A percentile compares a stretch with the other conserved stretches of the same genome.
Evolutionary conservation across 1,140 invertebrate genomes (phyloP).

Genomic region (Dysdera silvatica): DNA sequence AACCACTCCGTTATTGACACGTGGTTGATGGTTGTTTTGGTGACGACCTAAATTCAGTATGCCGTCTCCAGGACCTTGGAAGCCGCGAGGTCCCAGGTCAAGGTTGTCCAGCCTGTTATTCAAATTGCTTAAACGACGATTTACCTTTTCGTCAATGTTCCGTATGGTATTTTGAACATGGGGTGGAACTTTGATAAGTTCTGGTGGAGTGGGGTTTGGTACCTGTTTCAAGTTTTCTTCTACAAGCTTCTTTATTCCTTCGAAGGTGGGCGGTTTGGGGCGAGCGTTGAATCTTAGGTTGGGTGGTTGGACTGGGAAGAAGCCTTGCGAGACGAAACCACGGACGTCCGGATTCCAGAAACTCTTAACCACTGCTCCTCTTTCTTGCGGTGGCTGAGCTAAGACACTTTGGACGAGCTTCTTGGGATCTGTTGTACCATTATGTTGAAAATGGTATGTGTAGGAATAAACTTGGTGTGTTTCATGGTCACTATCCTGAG

Average conservation of each 20-base stretch:
- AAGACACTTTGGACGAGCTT: constrained; percentile 13
- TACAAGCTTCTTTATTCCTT: constrained; percentile 11
- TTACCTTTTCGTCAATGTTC: too few relatives aligned
- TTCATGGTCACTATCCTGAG: constrained; percentile 17
- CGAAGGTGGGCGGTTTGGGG: background rate
- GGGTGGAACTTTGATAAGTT: too few relatives aligned
- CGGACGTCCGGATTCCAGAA: constrained; percentile 19
- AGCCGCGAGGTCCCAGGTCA: too few relatives aligned
- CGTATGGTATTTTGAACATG: too few relatives aligned
- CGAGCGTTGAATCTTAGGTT: background rate
- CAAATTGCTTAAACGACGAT: too few relatives aligned
- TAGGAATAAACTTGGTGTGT: constrained; percentile 22
- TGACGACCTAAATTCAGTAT: too few relatives aligned
- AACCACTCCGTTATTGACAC: constrained; percentile 7
- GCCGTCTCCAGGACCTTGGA: too few relatives aligned
- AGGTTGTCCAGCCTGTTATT: too few relatives aligned
- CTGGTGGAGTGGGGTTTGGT: too few relatives aligned
- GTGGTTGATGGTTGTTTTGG: too few relatives aligned
- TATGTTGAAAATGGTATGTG: constrained; percentile 21
- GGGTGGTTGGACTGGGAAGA: constrained; percentile 5
- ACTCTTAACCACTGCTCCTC: constrained; percentile 9
- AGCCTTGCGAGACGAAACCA: constrained; percentile 18
- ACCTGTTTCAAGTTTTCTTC: constrained; percentile 8
- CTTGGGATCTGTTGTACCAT: constrained; percentile 23
- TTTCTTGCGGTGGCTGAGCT: constrained; percentile 5